Evolutionary conservation across 2,888 invertebrate genomes (phyloP), one percentile per base, ranked within the genome.

Genomic region (Phortica okadai): DNA sequence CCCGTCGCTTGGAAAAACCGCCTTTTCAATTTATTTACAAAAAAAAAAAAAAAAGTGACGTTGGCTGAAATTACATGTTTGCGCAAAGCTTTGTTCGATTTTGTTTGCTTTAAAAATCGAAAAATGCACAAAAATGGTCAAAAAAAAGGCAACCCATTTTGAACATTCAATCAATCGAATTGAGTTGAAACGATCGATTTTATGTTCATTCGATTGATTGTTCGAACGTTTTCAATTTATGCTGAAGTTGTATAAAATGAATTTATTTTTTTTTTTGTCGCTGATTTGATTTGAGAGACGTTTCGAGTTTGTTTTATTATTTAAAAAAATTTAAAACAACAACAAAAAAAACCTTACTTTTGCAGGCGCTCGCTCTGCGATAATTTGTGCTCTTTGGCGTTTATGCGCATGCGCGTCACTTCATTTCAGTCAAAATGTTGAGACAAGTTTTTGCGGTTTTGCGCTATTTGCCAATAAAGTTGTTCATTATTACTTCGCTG

Each of bases 381-480:
- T 21, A 21, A 33, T 33, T 33, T 33, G 33, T 33, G 33, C 33
- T 33, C 4, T 33, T 33, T 33, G 33, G 33, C 33, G 33, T 1
- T 33, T 33, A 33, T 33, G 33, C 33, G 33, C 4, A 4, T 33
- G 33, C 33, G 33, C 33, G 33, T 33, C 33, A 33, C 33, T 33
- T 33, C n/a, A n/a, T 56, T 56, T 56, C 14, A 56, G 62, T 62
- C 21, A 21, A n/a, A 54, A 73, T 82, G 74, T 78, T 77, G 82
- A 86, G 87, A 85, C 85, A 84, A 88, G 88, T 88, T 88, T 83
- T 80, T 62, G 79, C 77, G 78, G 79, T 80, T 83, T 79, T 82
- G 82, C 79, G 82, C 78, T 79, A 88, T 85, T 85, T 86, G 85
- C 88, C 85, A 85, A 85, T 88, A 84, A 73, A n/a, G 56, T 56